Evolutionary conservation across 2,888 invertebrate species (phyloP), one percentile per base, ranked within the genome.

Genomic region (Linnaemya tessellans): DNA sequence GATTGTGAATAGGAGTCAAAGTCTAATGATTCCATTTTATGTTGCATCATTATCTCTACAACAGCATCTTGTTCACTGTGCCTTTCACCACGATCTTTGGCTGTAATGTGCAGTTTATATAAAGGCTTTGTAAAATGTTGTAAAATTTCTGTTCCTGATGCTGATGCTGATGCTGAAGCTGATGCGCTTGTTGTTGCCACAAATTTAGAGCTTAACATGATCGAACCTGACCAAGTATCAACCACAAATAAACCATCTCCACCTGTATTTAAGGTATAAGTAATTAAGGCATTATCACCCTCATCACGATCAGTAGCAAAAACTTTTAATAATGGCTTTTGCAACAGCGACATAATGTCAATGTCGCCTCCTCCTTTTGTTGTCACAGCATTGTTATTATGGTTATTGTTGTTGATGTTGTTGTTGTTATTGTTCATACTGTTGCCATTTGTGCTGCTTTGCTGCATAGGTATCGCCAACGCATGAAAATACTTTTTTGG

Each of bases 281-380:
- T 95, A 60, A 97, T 94, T 91, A 95, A 95, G 49, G 97, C 97
- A 93, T 98, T 98, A 90, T 96, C 96, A n/a, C 96, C 97, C 89
- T 96, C 96, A 92, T 99, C 99, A 86, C 94, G 94, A 93, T 99
- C 98, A 77, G 94, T 94, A 2, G 98, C 98, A 75, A 94, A 94
- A 22, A 99, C 95, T 92, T 95, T 95, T 20, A 97, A 92, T 87
- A 98, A 92, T 60, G 81, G 94, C 94, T 35, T 95, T 94, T 83
- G 84, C 83, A 83, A 38, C 65, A 70, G 46, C 84, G 80, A 65
- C 81, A 81, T 64, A 78, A 77, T 75, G 77, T 80, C 80, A 84
- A 82, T 75, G 71, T 79, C 75, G 58, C 54, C 82, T 65, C 38
- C 68, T 74, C 62, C 70, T 70, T 22, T 35, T 79, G 73, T 75